Evolutionary conservation across 2,888 invertebrate genomes (phyloP), one percentile per base, ranked within the genome.

Genomic region (Cheilosia soror): DNA sequence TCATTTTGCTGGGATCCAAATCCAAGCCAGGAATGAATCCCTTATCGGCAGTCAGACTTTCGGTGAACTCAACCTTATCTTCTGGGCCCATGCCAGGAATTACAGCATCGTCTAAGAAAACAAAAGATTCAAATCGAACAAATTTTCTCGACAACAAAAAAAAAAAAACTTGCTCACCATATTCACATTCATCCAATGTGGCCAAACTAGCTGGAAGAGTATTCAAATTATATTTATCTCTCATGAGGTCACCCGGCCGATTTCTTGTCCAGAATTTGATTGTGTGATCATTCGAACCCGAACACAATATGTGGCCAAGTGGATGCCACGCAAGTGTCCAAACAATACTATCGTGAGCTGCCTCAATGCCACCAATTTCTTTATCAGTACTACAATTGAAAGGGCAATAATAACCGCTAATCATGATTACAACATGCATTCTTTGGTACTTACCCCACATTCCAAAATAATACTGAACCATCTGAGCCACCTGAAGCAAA

Each of bases 291-390:
- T 99, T 99, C n/a, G 99, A 99, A 0, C 99, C 99, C 3, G 99
- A 98, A 90, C 98, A 99, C 40, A 99, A 93, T 89, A 99, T 99
- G 90, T 99, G 99, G 0, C 99, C 99, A 20, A 99, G 93, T 0
- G 99, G 99, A 94, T 99, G 99, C 99, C 99, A 99, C 37, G 98
- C 98, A 90, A 99, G 94, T 13, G 98, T 98, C 99, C 99, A 99
- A 4, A 99, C 98, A 90, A 99, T 98, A 90, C 98, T 98, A 92
- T 99, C 99, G 93, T 99, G 99, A 2, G 99, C 99, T 90, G 98
- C 97, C 93, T 99, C 99, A 90, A 99, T 98, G 20, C 97, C 96
- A 20, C 99, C 99, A 44, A 99, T 97, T 94, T 99, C 99, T 92
- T 99, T 99, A 91, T 99, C 99, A 87, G 97, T 97, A 0, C 97